Percentiles rank a stretch among this genome's conserved stretches.
These are phyloP conservation scores for Parotia lawesii DNA, from an alignment of 2,113 vertebrate genomes.

Conservation along the genomic window DNA sequence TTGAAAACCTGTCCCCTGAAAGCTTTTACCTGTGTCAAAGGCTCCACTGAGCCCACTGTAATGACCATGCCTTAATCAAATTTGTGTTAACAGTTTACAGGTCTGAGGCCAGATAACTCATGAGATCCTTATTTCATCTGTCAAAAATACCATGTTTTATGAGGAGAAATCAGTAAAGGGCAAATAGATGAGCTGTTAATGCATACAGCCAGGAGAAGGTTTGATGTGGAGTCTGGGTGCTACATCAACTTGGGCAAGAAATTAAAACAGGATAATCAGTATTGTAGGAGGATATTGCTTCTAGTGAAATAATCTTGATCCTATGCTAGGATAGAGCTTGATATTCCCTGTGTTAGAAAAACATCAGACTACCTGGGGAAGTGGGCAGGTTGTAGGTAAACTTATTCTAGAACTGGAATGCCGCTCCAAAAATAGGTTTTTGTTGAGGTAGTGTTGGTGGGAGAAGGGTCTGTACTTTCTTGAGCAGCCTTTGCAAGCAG, in stretches of 20 bases:
- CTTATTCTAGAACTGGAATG: neutral
- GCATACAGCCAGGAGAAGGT: neutral
- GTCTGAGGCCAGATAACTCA: neutral
- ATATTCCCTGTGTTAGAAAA: neutral
- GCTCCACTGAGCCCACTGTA: neutral
- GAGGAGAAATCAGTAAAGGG: neutral
- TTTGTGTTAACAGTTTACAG: neutral
- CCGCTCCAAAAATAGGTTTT: fast-evolving
- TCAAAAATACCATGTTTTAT: neutral
- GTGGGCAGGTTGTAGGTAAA: fast-evolving
- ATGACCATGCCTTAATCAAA: neutral
- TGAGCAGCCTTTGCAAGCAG: neutral
- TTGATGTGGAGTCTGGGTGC: neutral
- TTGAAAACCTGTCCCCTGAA: neutral
- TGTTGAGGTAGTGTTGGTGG: fast-evolving
- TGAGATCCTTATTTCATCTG: neutral
- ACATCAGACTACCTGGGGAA: neutral
- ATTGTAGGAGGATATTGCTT: neutral
- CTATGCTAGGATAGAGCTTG: neutral
- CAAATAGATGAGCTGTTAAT: neutral
- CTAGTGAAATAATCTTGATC: neutral
- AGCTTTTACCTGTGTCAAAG: neutral
- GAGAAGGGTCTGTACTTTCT: neutral
- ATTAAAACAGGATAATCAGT: neutral
- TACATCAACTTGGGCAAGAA: neutral